These are phyloP conservation scores for Stegodyphus mimosarum DNA, from an alignment of 1,140 invertebrate genomes.

Conservation along the genomic window DNA sequence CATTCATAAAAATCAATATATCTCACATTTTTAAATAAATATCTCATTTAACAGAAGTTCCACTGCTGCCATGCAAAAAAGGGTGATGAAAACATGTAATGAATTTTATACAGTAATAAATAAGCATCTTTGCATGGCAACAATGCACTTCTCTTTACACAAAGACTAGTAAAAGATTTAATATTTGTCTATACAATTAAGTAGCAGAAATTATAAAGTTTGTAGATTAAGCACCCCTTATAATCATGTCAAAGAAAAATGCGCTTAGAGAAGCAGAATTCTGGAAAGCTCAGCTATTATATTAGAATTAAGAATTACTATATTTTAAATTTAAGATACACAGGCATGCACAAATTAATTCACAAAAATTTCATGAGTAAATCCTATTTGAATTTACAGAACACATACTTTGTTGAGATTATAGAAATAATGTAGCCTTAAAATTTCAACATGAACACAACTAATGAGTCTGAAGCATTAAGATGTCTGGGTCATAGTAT, in stretches of 20 bases:
- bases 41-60: conserved; percentile 12
- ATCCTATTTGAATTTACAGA: no score
- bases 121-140: conserved; percentile 44
- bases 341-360: neutral
- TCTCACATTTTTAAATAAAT: conserved; percentile 29
- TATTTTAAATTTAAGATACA: neutral
- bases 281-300: neutral
- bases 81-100: conserved; percentile 17
- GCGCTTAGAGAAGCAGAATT: neutral
- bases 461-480: no score
- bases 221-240: conserved; percentile 7
- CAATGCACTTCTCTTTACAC: conserved; percentile 20
- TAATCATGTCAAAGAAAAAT: neutral
- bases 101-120: conserved; percentile 44
- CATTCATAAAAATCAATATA: neutral
- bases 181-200: neutral
- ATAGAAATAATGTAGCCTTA: no score
- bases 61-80: conserved; percentile 28
- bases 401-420: no score
- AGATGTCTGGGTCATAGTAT: no score
- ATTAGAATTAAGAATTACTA: neutral
- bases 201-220: neutral
- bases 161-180: conserved; percentile 39
- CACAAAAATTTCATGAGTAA: no score
- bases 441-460: no score